Base-by-base conservation (phyloP, 2,888 invertebrate genomes). In the Tetragonisca angustula region DNA sequence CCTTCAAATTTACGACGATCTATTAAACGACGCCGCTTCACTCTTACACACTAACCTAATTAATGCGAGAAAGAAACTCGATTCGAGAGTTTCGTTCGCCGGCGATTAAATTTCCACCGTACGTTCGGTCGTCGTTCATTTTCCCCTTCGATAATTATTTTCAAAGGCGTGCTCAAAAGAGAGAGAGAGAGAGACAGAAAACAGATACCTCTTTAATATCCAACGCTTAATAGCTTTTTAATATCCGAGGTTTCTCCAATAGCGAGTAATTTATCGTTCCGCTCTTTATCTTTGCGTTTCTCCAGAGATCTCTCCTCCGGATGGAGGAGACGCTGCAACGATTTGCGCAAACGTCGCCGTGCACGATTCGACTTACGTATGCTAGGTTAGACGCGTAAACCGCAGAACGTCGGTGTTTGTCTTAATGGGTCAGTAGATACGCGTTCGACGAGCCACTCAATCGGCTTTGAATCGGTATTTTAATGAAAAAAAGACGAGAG, bases 401-500 rank as follows among this genome's bases (percentile, higher is more conserved):
- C 88, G 81, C 87, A 84, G 77, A 68, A 36, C 56, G 76, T 74
- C 78, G 78, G 87, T 70, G 69, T 78, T 88, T 87, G 84, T 81
- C 82, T 89, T 82, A 84, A 84, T 83, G 85, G 89, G 85, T 85
- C 88, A 83, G 81, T 76, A 78, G 78, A 83, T 81, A 83, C 65
- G 73, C 59, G 76, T 73, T 87, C 78, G 82, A 79, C 76, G 67
- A 69, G 77, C 87, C 86, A 81, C 86, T 86, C 86, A 79, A 86
- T 70, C 70, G 72, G 49, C 49, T 76, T 74, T 59, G 87, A 76
- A 52, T 77, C 77, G 61, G 36, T 24, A 3, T n/a, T 21, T 62
- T 24, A n/a, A 9, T 1, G 4, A 21, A 43, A 70, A 59, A 49
- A 54, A 6, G 56, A 69, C 6, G 17, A 21, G 21, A 2, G 6